phyloP scores from a whole-genome alignment of 2,797 vertebrate genomes.

The Coracias cyanogaster region DNA sequence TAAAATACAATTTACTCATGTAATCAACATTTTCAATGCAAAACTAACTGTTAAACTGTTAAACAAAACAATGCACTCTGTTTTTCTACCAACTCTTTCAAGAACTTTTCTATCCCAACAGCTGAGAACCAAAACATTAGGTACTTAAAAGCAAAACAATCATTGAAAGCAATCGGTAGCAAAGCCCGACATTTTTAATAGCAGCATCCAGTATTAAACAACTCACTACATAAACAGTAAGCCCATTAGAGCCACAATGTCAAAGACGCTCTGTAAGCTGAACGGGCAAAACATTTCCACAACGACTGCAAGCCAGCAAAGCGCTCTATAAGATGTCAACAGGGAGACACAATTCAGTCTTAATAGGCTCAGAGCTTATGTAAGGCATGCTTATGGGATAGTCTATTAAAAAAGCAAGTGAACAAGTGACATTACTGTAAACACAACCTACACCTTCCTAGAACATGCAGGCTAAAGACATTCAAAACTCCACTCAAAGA shows the following conservation, averaged over 20 bases:
- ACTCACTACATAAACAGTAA: constrained; percentile 33
- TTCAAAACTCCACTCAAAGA: not conserved
- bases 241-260: constrained; percentile 50
- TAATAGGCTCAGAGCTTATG: constrained; percentile 59
- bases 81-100: not conserved
- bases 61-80: not conserved
- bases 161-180: not conserved
- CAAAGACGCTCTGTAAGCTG: constrained; percentile 52
- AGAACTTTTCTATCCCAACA: not conserved
- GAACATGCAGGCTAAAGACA: not conserved
- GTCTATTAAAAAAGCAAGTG: not conserved
- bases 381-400: constrained; percentile 31
- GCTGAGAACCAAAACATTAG: not conserved
- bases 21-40: not conserved
- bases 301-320: constrained; percentile 47
- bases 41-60: not conserved
- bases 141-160: not conserved
- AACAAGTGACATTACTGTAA: constrained; percentile 39
- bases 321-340: constrained; percentile 50
- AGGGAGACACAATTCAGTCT: constrained; percentile 65
- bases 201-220: constrained; percentile 49
- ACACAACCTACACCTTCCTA: constrained; percentile 29
- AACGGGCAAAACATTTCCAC: constrained; percentile 18
- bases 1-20: not conserved
- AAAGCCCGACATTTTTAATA: not conserved